phyloP scores from a whole-genome alignment of 1,140 invertebrate genomes.

The Meloidogyne hapla region DNA sequence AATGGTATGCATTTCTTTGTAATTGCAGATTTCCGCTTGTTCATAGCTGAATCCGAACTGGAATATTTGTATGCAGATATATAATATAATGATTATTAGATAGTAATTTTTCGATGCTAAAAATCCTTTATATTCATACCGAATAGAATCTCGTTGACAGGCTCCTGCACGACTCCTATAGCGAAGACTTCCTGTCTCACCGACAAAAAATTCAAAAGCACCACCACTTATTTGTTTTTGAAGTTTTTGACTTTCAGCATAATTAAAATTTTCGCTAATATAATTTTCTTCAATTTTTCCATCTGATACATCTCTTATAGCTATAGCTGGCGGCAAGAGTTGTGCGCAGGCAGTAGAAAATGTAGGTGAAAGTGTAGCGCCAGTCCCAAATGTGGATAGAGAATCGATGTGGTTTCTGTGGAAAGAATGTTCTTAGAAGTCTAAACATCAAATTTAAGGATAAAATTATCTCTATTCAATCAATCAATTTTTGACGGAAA shows the following conservation, averaged over 20 bases:
- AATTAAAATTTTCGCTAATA: not conserved
- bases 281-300: not conserved
- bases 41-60: not conserved
- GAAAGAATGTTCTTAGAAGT: not conserved
- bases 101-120: too few species aligned
- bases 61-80: too few species aligned
- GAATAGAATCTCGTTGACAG: not conserved
- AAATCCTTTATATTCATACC: too few species aligned
- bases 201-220: not conserved
- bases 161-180: not conserved
- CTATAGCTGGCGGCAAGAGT: not conserved
- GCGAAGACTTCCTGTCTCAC: not conserved
- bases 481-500: too few species aligned
- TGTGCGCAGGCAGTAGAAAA: conserved; percentile 3
- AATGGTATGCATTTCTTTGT: not conserved
- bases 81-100: too few species aligned
- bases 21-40: not conserved
- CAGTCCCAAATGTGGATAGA: not conserved
- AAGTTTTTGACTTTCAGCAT: not conserved
- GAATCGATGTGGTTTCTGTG: not conserved
- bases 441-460: too few species aligned
- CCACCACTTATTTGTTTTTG: not conserved
- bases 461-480: too few species aligned
- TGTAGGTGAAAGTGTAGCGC: conserved; percentile 10
- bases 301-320: not conserved